These are phyloP conservation scores for Chelon auratus DNA, from an alignment of 2,797 vertebrate genomes.

Conservation along the genomic window DNA sequence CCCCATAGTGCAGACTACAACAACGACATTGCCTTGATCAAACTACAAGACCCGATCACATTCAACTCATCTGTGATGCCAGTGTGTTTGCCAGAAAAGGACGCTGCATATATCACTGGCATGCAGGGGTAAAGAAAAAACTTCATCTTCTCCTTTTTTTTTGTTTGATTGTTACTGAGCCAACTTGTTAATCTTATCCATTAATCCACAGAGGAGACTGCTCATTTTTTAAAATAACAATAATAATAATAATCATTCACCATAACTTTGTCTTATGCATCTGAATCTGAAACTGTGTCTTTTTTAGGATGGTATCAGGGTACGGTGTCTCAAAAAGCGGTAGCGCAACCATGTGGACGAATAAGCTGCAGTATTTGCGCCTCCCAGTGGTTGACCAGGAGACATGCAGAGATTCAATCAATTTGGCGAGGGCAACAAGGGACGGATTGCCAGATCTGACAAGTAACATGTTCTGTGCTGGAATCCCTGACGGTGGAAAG, in stretches of 20 bases:
- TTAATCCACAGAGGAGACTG: neutral
- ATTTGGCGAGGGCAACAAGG: fast-evolving
- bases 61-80: conserved; percentile 75
- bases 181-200: neutral
- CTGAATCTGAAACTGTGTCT: no score
- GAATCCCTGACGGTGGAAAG: conserved; percentile 52
- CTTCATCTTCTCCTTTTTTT: neutral
- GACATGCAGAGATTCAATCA: conserved; percentile 47
- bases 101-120: conserved; percentile 12
- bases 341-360: fast-evolving
- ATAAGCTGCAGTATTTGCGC: conserved; percentile 58
- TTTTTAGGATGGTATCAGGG: conserved; percentile 70
- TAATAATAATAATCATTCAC: neutral
- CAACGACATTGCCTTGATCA: conserved; percentile 80
- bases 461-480: conserved; percentile 81
- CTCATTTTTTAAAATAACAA: no score
- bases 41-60: conserved; percentile 60
- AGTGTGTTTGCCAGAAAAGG: conserved; percentile 71
- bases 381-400: conserved; percentile 65
- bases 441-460: conserved; percentile 10
- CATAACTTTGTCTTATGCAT: neutral
- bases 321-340: conserved; percentile 22
- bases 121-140: conserved; percentile 65
- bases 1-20: neutral
- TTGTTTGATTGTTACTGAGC: neutral